These are phyloP conservation scores for Aplocera efformata DNA, from an alignment of 2,888 invertebrate species.

Conservation along the genomic window DNA sequence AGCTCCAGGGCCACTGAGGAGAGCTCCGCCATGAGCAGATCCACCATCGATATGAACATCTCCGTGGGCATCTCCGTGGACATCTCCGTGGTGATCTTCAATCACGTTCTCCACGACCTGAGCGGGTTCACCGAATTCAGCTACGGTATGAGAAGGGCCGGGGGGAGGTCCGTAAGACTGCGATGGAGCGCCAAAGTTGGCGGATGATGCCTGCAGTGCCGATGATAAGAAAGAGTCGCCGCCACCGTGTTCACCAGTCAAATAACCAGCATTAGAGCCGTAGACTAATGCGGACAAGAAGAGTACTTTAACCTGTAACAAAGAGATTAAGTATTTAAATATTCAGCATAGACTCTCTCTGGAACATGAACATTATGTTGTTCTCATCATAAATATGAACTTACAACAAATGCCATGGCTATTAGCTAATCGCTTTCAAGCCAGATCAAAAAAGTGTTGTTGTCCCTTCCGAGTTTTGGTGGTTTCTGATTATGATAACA, in stretches of 20 bases:
- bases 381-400: slow-evolving; percentile 43
- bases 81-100: slow-evolving; percentile 28
- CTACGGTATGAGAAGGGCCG: slow-evolving; percentile 19
- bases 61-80: slow-evolving; percentile 21
- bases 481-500: slow-evolving; percentile 64
- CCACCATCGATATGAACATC: slow-evolving; percentile 7
- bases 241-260: slow-evolving; percentile 43
- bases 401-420: slow-evolving; percentile 79
- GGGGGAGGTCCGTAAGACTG: slow-evolving; percentile 51
- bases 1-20: slow-evolving; percentile 3
- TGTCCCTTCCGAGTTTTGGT: slow-evolving; percentile 62
- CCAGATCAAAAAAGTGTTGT: slow-evolving; percentile 65
- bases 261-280: slow-evolving; percentile 53
- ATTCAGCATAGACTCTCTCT: slow-evolving; percentile 1
- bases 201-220: slow-evolving; percentile 59
- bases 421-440: slow-evolving; percentile 75
- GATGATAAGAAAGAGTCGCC: slow-evolving; percentile 60
- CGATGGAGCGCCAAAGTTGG: slow-evolving; percentile 61
- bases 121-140: slow-evolving; percentile 16
- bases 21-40: not conserved
- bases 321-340: slow-evolving; percentile 19
- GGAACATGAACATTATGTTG: slow-evolving; percentile 6
- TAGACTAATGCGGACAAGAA: slow-evolving; percentile 61
- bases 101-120: slow-evolving; percentile 31
- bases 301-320: slow-evolving; percentile 65